These are phyloP conservation scores for Dysidea cf. avara DNA, from an alignment of 37 sponge, comb jelly and placozoan species.

Conservation along the genomic window DNA sequence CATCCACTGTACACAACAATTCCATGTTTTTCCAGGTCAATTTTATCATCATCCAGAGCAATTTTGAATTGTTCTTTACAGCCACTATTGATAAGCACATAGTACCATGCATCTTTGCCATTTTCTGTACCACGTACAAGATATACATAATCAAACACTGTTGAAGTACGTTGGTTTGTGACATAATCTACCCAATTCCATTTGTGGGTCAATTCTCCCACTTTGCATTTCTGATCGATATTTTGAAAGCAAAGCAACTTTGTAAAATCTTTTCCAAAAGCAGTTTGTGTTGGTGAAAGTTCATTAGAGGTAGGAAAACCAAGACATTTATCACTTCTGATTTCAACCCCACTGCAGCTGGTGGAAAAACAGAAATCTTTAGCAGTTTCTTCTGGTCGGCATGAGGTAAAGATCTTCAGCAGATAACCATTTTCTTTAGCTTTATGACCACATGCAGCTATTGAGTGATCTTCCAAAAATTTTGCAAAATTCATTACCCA, in stretches of 20 bases:
- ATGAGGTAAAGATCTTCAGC: constrained; percentile 53
- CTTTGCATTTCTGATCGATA: too few relatives aligned
- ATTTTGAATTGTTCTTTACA: constrained; percentile 29
- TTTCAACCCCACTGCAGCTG: too few relatives aligned
- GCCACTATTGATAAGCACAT: constrained; percentile 57
- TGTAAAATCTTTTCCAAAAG: too few relatives aligned
- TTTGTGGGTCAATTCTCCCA: too few relatives aligned
- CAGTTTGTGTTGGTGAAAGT: too few relatives aligned
- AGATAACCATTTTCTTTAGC: constrained; percentile 50
- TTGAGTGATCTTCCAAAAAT: constrained; percentile 45
- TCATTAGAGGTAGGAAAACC: too few relatives aligned
- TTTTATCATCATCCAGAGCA: too few relatives aligned
- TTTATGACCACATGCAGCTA: constrained; percentile 67
- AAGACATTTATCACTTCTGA: too few relatives aligned
- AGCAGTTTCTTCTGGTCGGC: constrained; percentile 24
- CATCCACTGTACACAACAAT: constrained; percentile 64
- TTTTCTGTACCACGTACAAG: constrained; percentile 39
- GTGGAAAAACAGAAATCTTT: too few relatives aligned
- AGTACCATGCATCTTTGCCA: constrained; percentile 66
- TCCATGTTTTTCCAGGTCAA: constrained; percentile 70
- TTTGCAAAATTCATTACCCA: constrained; percentile 37
- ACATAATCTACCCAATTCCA: too few relatives aligned
- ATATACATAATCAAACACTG: constrained; percentile 20
- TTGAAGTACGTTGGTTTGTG: too few relatives aligned
- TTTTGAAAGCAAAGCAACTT: too few relatives aligned